A percentile compares a stretch with the other conserved stretches of the same genome.
Conservation (phyloP, 2,113 vertebrate species). For the Tonatia bakeri region DNA sequence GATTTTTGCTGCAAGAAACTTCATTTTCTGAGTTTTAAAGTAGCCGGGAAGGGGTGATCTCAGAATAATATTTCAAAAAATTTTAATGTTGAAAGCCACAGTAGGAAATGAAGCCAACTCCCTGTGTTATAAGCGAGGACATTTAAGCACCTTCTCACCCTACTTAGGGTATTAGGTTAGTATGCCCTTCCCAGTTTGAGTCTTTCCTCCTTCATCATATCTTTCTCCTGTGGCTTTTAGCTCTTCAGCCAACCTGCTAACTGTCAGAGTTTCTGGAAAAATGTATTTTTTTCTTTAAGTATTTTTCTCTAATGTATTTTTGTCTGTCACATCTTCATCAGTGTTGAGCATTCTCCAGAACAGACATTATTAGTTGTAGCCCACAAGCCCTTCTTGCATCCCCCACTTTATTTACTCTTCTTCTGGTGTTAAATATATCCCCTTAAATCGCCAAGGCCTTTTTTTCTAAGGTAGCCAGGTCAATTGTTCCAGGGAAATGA, state of each 20-base stretch:
- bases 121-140: not conserved
- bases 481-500: not conserved
- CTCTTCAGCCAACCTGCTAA: not conserved
- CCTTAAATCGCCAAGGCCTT: not conserved
- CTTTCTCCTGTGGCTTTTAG: not conserved
- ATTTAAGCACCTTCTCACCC: not conserved
- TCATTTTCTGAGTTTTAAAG: not conserved
- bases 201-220: not conserved
- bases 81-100: not conserved
- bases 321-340: not conserved
- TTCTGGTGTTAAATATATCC: not conserved
- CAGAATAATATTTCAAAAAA: not conserved
- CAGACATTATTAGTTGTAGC: not conserved
- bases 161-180: not conserved
- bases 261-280: not conserved
- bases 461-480: not conserved
- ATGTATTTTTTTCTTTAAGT: not conserved
- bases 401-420: not conserved
- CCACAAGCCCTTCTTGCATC: not conserved
- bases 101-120: not conserved
- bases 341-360: not conserved
- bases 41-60: not conserved
- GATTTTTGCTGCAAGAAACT: not conserved
- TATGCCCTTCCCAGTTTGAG: not conserved
- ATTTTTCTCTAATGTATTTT: too few relatives aligned